Evolutionary conservation across 37 sponge, comb jelly and placozoan genomes (phyloP).

Genomic region (Tethya wilhelma): DNA sequence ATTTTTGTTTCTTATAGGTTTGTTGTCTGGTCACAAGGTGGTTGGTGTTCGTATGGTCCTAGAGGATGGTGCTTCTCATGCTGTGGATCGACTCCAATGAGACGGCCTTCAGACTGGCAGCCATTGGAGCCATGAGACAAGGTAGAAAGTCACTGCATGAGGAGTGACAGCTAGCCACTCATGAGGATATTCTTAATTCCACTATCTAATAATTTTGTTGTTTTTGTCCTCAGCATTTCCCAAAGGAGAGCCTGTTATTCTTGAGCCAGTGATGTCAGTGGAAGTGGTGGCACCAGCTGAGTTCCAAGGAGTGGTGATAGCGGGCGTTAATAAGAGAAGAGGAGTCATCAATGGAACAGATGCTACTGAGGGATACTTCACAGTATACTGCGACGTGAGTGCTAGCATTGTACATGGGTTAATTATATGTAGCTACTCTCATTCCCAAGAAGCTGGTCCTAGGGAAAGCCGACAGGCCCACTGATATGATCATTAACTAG

Average conservation of each 20-base stretch:
- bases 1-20: conserved; percentile 32
- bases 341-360: conserved; percentile 88
- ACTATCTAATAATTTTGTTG: too few species aligned
- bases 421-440: background rate
- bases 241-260: conserved; percentile 67
- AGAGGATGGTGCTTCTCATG: conserved; percentile 89
- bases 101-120: conserved; percentile 81
- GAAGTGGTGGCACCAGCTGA: conserved; percentile 89
- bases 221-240: conserved; percentile 50
- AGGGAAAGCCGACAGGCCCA: too few species aligned
- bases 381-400: conserved; percentile 76
- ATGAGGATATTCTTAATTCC: too few species aligned
- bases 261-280: conserved; percentile 94
- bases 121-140: conserved; percentile 77
- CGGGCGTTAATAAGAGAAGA: conserved; percentile 78
- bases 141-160: too few species aligned
- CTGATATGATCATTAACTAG: too few species aligned
- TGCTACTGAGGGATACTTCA: conserved; percentile 83
- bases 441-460: too few species aligned
- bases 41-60: conserved; percentile 85
- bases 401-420: background rate
- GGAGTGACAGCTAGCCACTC: too few species aligned
- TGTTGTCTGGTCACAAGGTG: conserved; percentile 83
- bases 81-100: conserved; percentile 97
- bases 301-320: conserved; percentile 84